These are phyloP conservation scores for Lutraria lutraria DNA, from an alignment of 2,888 invertebrate genomes.

Conservation along the genomic window DNA sequence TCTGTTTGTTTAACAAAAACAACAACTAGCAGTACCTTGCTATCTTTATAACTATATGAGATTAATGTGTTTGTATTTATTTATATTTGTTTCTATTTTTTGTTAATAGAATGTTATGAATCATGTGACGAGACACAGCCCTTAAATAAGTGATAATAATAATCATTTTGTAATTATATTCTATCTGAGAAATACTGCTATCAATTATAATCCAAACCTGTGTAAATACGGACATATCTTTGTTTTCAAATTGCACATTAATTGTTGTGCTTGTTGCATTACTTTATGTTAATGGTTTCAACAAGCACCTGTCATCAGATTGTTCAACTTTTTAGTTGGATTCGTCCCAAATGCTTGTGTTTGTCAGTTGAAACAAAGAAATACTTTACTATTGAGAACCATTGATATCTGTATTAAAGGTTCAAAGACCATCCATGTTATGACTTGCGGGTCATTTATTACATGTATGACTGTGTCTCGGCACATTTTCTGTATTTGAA, in stretches of 20 bases:
- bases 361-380: background rate
- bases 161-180: background rate
- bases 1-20: constrained; percentile 3
- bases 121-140: constrained; percentile 1
- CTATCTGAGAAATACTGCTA: too few relatives aligned
- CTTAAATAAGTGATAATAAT: background rate
- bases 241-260: too few relatives aligned
- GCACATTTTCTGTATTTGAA: background rate
- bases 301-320: background rate
- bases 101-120: background rate
- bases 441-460: background rate
- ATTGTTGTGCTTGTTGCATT: background rate
- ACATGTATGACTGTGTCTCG: background rate
- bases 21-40: background rate
- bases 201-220: too few relatives aligned
- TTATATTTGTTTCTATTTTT: background rate
- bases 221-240: too few relatives aligned
- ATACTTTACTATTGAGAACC: background rate
- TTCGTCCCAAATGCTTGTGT: background rate
- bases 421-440: background rate
- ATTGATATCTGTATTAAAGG: background rate
- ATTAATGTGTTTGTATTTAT: background rate
- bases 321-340: background rate
- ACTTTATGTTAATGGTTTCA: background rate
- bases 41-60: background rate